Conservation (phyloP, 30 jellyfish, hydroid and myxozoan species). For the Nemopilema nomurai region DNA sequence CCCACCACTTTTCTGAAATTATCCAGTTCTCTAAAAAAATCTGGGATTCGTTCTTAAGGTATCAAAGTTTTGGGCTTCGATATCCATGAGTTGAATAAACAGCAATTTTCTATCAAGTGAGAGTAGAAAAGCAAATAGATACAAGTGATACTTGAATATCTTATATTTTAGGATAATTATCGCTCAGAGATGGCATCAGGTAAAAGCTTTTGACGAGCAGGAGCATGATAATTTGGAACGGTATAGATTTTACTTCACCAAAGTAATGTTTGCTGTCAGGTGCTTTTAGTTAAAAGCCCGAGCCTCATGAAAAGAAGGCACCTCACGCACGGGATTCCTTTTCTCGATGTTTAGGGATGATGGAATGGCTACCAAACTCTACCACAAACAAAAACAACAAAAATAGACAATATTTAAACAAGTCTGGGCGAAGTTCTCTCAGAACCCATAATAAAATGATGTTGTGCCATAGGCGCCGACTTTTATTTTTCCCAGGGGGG, state of each 20-base stretch:
- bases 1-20: background rate
- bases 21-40: background rate
- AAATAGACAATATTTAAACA: background rate
- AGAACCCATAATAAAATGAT: background rate
- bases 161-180: background rate
- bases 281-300: conserved; percentile 11
- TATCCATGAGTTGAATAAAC: background rate
- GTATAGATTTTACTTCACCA: background rate
- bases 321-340: conserved; percentile 1
- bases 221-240: background rate
- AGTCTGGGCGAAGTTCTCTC: background rate
- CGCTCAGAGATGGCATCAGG: background rate
- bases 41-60: background rate
- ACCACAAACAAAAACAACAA: background rate
- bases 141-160: background rate
- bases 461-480: too few relatives aligned
- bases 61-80: background rate
- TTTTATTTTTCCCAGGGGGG: too few relatives aligned
- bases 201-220: background rate
- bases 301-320: conserved; percentile 16
- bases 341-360: background rate
- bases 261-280: background rate
- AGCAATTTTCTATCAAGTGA: background rate
- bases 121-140: background rate
- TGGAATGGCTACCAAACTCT: background rate